Conservation (phyloP, 2,888 invertebrate genomes). For the Tridacna crocea region DNA sequence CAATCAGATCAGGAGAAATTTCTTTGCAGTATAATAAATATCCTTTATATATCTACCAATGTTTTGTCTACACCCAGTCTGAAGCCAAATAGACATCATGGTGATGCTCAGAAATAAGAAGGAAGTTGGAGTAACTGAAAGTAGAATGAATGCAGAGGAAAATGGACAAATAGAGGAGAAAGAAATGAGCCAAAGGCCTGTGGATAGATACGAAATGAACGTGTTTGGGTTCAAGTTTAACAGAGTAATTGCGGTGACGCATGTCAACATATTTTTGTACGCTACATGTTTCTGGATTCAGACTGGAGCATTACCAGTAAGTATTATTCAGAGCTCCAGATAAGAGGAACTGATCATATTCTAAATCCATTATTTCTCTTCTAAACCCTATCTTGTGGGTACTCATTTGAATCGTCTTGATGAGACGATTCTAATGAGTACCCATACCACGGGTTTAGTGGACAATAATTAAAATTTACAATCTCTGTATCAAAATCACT, state of each 20-base stretch:
- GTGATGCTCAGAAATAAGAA: background rate
- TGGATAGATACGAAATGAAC: constrained; percentile 18
- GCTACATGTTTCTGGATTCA: constrained; percentile 80
- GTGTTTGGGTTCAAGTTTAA: constrained; percentile 60
- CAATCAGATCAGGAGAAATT: no score
- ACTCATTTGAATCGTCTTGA: no score
- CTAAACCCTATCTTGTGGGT: no score
- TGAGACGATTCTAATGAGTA: no score
- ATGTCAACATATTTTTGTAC: constrained; percentile 77
- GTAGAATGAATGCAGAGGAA: background rate
- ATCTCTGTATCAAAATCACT: no score
- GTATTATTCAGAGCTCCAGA: constrained; percentile 27
- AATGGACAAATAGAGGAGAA: background rate
- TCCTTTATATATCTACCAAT: no score
- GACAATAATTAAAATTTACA: no score
- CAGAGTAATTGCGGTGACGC: constrained; percentile 67
- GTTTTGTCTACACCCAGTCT: background rate
- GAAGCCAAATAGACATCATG: background rate
- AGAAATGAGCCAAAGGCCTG: constrained; percentile 14
- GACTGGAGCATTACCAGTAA: constrained; percentile 76
- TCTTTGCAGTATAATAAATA: no score
- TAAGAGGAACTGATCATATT: no score
- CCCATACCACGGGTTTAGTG: no score
- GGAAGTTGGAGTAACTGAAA: no score
- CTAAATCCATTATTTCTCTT: no score